Evolutionary conservation across 2,797 vertebrate species (phyloP), one percentile per base, ranked within the genome.

Genomic region (Tapirus indicus): DNA sequence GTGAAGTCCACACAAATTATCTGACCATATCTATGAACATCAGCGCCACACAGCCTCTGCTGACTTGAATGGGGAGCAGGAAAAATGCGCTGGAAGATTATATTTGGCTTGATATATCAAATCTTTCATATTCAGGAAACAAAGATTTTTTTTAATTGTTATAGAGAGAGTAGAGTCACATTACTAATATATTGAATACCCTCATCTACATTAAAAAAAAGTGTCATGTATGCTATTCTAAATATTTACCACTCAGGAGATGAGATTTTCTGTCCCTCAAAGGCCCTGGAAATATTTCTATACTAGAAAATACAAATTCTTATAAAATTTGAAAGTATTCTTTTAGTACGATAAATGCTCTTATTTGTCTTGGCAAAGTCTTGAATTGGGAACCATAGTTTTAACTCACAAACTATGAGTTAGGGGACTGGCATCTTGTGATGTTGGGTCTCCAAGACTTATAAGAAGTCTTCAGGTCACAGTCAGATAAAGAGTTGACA

Each of bases 391-490:
- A 85, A 54, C 52, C 27, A 96, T 4, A 75, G 35, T 79, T 86
- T 89, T 54, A 86, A 79, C 29, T 89, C 27, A 64, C 29, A 79
- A 87, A 88, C 52, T 56, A 23, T 49, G 79, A 85, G 8, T 27
- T 68, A 32, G 27, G 27, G 2, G 20, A 23, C 47, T 80, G n/a
- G 27, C 29, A 72, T 72, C 38, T 66, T 20, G n/a, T 35, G 11
- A 2, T 8, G 0, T 35, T 71, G 58, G 38, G 38, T 25, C 23
- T 52, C 60, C 18, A 91, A 91, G 47, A 58, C 35, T 69, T 91
- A 38, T 13, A 91, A 94, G 69, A 88, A 96, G 78, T 56, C 86
- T n/a, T 47, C 93, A 60, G 17, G 17, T 94, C 84, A 86, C 13
- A 41, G 10, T 62, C 71, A 89, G 74, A 93, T 74, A 52, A 41